Evolutionary conservation across 1,140 invertebrate genomes (phyloP), one percentile per base, ranked within the genome.

Genomic region (Subanguina moxae): DNA sequence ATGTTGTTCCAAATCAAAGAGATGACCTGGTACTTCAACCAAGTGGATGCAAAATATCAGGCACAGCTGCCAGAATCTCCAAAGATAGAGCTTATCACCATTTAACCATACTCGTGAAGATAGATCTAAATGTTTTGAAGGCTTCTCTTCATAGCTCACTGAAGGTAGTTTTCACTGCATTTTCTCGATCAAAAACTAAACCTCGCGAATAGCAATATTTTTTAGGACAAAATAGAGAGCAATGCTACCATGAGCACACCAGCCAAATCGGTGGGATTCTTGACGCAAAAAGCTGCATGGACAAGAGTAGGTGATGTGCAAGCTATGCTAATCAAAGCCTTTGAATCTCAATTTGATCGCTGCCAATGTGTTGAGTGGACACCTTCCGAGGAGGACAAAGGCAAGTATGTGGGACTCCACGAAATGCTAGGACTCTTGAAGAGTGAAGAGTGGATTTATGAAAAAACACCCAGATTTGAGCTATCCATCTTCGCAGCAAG

Each of bases 31-130:
- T 82, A 43, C 42, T 81, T 15, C 70, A 72, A 28, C 78, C 78
- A 17, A 74, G 70, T 13, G 67, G 62, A 21, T 28, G 76, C 19
- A 81, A 81, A 67, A 65, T 80, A 13, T 82, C 80, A 19, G 80
- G 80, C 57, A 81, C 80, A 0, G 80, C 80, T 8, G 80, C 80
- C 5, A 43, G 80, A 67, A 78, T 81, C 28, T 68, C 78, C 1
- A 48, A 67, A 19, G 75, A 72, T 7, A 57, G 70, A 19, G 80
- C 80, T 27, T 81, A 81, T 62, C 80, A 81, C 58, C 80, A 81
- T 67, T 67, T 81, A 19, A 81, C 80, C 42, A 48, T 81, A 15
- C 59, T 81, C 9, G 76, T 81, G 1, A 66, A 78, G 23, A 71
- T 65, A 0, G 70, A 79, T 59, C 56, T 80, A 9, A 19, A 52